These are phyloP conservation scores for Datnioides undecimradiatus DNA, from an alignment of 2,113 vertebrate species.

Conservation along the genomic window DNA sequence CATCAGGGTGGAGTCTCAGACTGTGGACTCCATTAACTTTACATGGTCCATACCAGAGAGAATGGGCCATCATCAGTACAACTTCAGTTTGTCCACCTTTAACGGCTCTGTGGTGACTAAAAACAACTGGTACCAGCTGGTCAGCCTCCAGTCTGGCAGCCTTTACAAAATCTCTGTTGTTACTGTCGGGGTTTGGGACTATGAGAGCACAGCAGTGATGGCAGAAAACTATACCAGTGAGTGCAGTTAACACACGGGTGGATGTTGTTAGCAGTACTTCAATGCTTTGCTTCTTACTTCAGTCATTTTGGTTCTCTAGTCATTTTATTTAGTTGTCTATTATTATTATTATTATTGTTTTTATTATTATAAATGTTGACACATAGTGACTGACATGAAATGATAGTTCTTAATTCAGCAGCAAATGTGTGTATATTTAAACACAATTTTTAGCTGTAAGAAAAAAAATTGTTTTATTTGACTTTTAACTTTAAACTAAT, in stretches of 20 bases:
- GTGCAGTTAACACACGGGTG: constrained; percentile 34
- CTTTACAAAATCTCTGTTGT: constrained; percentile 61
- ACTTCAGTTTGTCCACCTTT: constrained; percentile 38
- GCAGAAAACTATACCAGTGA: constrained; percentile 68
- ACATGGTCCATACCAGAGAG: constrained; percentile 58
- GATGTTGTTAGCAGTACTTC: not conserved
- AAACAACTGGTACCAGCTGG: constrained; percentile 35
- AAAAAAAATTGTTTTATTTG: too few relatives aligned
- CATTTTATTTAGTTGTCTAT: not conserved
- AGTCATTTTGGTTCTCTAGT: not conserved
- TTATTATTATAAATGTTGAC: too few relatives aligned
- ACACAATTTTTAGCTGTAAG: too few relatives aligned
- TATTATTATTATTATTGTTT: not conserved
- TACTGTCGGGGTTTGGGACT: constrained; percentile 55
- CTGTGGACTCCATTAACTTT: constrained; percentile 62
- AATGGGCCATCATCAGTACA: constrained; percentile 56
- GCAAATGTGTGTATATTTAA: not conserved
- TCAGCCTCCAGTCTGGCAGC: constrained; percentile 60
- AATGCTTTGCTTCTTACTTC: not conserved
- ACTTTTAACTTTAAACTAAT: not conserved
- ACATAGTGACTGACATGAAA: not conserved
- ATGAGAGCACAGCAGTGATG: constrained; percentile 53
- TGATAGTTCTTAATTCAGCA: not conserved
- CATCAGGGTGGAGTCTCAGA: constrained; percentile 51
- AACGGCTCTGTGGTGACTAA: rapidly evolving